Percentiles rank a stretch among this genome's conserved stretches.
Conservation (phyloP, 1,140 invertebrate genomes). For the Agrilus planipennis region DNA sequence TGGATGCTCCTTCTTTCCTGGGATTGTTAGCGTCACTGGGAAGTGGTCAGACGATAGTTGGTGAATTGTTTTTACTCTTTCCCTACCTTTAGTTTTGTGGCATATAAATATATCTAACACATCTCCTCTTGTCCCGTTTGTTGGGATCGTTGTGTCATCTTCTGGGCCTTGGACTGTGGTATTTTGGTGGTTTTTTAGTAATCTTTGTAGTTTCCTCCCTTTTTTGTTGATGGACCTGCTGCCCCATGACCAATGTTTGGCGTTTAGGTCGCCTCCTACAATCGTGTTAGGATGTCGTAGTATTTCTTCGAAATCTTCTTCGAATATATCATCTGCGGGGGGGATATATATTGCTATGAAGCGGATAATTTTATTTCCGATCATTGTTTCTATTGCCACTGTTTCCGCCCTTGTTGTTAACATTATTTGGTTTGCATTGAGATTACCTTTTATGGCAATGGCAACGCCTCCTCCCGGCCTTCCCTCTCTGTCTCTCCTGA, state of each 20-base stretch:
- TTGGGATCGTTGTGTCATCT: background rate
- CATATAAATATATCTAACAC: background rate
- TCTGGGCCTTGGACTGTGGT: background rate
- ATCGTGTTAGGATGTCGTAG: background rate
- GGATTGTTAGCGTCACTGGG: background rate
- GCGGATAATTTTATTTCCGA: background rate
- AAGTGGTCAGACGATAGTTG: constrained; percentile 2
- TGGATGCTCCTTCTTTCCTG: background rate
- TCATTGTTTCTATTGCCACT: too few relatives aligned
- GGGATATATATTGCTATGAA: background rate
- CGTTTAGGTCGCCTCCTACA: constrained; percentile 3
- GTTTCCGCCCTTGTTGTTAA: background rate
- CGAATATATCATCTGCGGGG: background rate
- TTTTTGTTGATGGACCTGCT: background rate
- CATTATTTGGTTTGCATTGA: background rate
- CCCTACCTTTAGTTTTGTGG: background rate
- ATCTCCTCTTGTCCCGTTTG: background rate
- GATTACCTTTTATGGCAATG: background rate
- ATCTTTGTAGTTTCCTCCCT: background rate
- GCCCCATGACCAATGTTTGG: constrained; percentile 2
- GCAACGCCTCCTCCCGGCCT: constrained; percentile 1
- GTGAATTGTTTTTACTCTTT: background rate
- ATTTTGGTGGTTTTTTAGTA: background rate
- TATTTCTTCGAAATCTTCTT: too few relatives aligned
- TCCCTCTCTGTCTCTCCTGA: constrained; percentile 1